These are phyloP conservation scores for Sympetrum striolatum DNA, from an alignment of 2,888 invertebrate genomes.

Conservation along the genomic window DNA sequence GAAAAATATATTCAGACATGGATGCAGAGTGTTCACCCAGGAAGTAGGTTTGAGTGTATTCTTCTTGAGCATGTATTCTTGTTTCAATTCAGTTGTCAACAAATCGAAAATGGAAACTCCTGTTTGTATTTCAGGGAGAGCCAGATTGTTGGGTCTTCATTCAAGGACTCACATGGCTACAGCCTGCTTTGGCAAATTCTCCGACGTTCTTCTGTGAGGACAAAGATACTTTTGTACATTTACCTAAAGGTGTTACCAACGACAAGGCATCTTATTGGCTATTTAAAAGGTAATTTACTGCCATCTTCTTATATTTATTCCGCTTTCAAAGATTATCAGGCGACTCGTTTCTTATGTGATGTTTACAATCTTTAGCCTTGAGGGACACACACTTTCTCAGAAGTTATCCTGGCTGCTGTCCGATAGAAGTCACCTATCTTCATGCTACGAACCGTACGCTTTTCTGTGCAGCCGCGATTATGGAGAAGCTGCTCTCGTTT, in stretches of 20 bases:
- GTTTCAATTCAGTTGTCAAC: neutral
- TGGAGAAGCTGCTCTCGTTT: constrained; percentile 68
- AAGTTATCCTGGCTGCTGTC: constrained; percentile 69
- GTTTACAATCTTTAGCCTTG: constrained; percentile 59
- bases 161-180: constrained; percentile 68
- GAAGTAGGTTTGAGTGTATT: constrained; percentile 55
- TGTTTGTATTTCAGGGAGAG: constrained; percentile 59
- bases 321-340: neutral
- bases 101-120: neutral
- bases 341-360: neutral
- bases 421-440: constrained; percentile 67
- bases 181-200: constrained; percentile 63
- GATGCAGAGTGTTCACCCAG: constrained; percentile 60
- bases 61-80: neutral
- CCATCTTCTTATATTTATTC: neutral
- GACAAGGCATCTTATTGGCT: constrained; percentile 66
- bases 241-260: constrained; percentile 60
- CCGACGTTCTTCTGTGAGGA: constrained; percentile 54
- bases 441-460: constrained; percentile 66
- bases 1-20: constrained; percentile 66
- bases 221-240: constrained; percentile 56
- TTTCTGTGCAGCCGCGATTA: constrained; percentile 68
- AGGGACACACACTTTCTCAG: constrained; percentile 65
- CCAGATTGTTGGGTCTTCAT: constrained; percentile 66
- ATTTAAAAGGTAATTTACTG: constrained; percentile 57